Evolutionary conservation across 2,888 invertebrate genomes (phyloP).

Genomic region (Xanthia icteritia): DNA sequence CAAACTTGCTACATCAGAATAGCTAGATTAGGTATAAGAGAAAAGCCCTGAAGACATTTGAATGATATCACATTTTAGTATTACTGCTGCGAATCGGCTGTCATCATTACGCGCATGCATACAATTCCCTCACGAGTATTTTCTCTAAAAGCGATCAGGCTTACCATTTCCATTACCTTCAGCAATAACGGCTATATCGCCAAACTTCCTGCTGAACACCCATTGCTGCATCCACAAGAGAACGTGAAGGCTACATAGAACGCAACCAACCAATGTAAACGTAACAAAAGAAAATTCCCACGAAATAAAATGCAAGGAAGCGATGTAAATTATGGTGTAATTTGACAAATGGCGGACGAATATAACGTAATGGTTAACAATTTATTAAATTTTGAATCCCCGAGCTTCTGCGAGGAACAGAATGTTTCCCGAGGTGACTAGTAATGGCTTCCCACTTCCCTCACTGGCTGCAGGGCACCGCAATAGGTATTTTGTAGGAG

Average conservation of each 20-base stretch:
- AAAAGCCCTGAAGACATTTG: no score
- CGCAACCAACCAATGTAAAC: conserved; percentile 27
- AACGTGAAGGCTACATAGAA: background rate
- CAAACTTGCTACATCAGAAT: background rate
- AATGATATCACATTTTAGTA: background rate
- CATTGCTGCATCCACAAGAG: conserved; percentile 23
- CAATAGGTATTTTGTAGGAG: conserved; percentile 37
- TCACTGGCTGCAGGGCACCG: conserved; percentile 5
- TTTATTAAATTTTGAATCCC: conserved; percentile 68
- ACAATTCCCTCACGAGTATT: conserved; percentile 36
- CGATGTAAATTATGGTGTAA: conserved; percentile 65
- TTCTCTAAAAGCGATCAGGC: conserved; percentile 47
- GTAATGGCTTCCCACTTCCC: conserved; percentile 57
- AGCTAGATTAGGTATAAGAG: background rate
- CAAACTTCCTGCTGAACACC: conserved; percentile 19
- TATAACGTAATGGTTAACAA: conserved; percentile 66
- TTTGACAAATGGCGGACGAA: conserved; percentile 68
- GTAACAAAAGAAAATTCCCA: conserved; percentile 19
- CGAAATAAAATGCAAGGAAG: conserved; percentile 14
- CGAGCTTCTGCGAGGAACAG: conserved; percentile 35
- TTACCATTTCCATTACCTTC: conserved; percentile 53
- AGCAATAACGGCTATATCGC: conserved; percentile 21
- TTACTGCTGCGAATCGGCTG: background rate
- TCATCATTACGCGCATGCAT: background rate
- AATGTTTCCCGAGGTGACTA: conserved; percentile 46